Conservation (phyloP, 2,888 invertebrate species). For the Azorinus chamasolen region DNA sequence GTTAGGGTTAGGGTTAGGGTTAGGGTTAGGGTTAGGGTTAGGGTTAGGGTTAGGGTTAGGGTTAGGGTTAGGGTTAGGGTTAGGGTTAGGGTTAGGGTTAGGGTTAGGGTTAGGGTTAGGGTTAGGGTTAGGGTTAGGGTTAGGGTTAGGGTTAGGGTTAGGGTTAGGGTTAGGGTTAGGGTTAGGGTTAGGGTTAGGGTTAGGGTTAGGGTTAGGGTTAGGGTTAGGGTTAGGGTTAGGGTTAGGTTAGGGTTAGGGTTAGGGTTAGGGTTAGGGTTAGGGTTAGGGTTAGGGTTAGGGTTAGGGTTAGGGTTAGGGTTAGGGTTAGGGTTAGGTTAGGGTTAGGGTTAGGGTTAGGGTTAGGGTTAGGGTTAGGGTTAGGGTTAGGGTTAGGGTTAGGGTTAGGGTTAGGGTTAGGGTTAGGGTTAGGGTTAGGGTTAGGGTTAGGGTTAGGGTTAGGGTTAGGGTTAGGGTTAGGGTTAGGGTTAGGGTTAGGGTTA, state of each 20-base stretch:
- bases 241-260: too few relatives aligned
- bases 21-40: slow-evolving; percentile 63
- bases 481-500: slow-evolving; percentile 43
- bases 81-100: slow-evolving; percentile 68
- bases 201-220: slow-evolving; percentile 64
- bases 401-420: slow-evolving; percentile 70
- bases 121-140: slow-evolving; percentile 48
- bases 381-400: slow-evolving; percentile 74
- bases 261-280: slow-evolving; percentile 49
- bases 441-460: slow-evolving; percentile 61
- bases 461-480: slow-evolving; percentile 48
- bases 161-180: slow-evolving; percentile 58
- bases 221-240: slow-evolving; percentile 53
- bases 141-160: slow-evolving; percentile 59
- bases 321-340: slow-evolving; percentile 52
- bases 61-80: slow-evolving; percentile 59
- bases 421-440: slow-evolving; percentile 64
- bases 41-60: slow-evolving; percentile 72
- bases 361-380: slow-evolving; percentile 70
- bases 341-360: too few relatives aligned
- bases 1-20: slow-evolving; percentile 66
- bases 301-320: slow-evolving; percentile 55
- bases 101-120: slow-evolving; percentile 69
- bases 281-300: slow-evolving; percentile 65
- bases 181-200: slow-evolving; percentile 51